Percentiles rank a stretch among this genome's conserved stretches.
Evolutionary conservation across 2,888 invertebrate species (phyloP).

Genomic region (Ectemnius cavifrons): DNA sequence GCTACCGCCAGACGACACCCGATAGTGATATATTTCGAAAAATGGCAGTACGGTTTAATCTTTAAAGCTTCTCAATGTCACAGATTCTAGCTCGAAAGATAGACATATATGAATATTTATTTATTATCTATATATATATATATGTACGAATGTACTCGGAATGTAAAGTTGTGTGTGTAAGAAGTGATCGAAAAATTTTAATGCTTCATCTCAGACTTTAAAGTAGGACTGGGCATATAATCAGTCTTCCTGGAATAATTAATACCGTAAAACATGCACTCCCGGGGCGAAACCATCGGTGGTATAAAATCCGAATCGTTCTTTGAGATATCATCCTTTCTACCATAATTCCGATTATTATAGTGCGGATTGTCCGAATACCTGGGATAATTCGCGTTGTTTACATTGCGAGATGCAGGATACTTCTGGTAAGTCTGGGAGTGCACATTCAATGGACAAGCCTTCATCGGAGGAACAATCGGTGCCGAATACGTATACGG

Average conservation of each 20-base stretch:
- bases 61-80: constrained; percentile 36
- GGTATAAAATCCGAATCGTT: constrained; percentile 38
- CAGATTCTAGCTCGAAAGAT: constrained; percentile 30
- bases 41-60: constrained; percentile 40
- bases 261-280: constrained; percentile 50
- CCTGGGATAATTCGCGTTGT: constrained; percentile 25
- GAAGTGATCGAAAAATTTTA: background rate
- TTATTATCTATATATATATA: constrained; percentile 22
- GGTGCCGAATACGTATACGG: constrained; percentile 35
- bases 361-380: constrained; percentile 18
- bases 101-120: constrained; percentile 17
- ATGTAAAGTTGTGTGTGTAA: constrained; percentile 14
- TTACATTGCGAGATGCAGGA: constrained; percentile 8
- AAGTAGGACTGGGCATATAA: constrained; percentile 11
- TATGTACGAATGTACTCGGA: constrained; percentile 10
- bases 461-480: constrained; percentile 29
- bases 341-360: constrained; percentile 27
- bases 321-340: constrained; percentile 29
- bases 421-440: constrained; percentile 31
- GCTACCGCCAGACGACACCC: constrained; percentile 21
- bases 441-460: constrained; percentile 11
- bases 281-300: constrained; percentile 56
- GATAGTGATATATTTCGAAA: constrained; percentile 14
- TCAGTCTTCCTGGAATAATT: constrained; percentile 29
- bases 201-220: constrained; percentile 21